Evolutionary conservation across 2,113 vertebrate genomes (phyloP), one percentile per base, ranked within the genome.

Genomic region (Emydocephalus ijimae): DNA sequence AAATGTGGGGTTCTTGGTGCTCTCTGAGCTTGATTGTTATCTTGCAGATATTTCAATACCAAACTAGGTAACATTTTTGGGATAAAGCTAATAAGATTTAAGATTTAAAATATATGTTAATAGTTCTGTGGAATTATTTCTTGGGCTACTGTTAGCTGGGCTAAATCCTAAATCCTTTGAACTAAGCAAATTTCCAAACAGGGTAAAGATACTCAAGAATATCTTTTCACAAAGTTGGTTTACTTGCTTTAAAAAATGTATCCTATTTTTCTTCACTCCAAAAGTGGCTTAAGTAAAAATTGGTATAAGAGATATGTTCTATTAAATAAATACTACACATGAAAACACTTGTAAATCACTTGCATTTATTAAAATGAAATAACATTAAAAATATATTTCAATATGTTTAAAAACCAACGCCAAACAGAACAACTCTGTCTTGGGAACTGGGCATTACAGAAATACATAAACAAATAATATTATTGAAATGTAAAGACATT

Each of bases 91-190:
- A 64, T 64, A n/a, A 29, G 26, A 11, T 29, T 64, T 64, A 64
- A 87, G 50, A 61, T 95, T 93, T 57, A 64, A 94, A 90, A 54
- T 95, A 95, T 64, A 61, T 39, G 94, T 94, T 94, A 57, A 43
- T 93, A 93, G 85, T 90, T 95, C 88, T 92, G 54, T 96, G 0
- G 0, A 43, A 94, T 95, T 92, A 94, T 94, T 87, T 64, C 94
- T 89, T 50, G 87, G 14, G 45, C 93, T 91, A 91, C 92, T 92
- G 92, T 91, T 92, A 64, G 94, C 94, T 92, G 1, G 55, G 85
- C 91, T 55, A 87, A 95, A 94, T 54, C 39, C 90, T 91, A 94
- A 29, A 85, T 92, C 87, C 57, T 29, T 56, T 93, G 5, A 45
- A 64, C 85, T 90, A 61, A 92, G 48, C 92, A 23, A 23, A 90